Conservation (phyloP, 2,888 invertebrate genomes). For the Hirtodrosophila duncani region DNA sequence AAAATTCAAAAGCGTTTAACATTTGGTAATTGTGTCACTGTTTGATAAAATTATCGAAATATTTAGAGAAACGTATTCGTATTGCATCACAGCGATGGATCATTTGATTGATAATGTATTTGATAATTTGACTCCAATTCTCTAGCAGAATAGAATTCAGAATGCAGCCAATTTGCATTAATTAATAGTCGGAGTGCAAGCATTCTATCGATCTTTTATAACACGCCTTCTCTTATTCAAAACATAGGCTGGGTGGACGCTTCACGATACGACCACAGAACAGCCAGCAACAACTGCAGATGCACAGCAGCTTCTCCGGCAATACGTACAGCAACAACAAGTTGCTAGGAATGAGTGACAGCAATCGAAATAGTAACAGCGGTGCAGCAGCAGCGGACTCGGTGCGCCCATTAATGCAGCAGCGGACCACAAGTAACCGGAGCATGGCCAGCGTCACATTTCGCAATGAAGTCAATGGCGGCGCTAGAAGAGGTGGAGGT, state of each 20-base stretch:
- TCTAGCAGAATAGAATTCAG: too few species aligned
- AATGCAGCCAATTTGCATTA: conserved; percentile 38
- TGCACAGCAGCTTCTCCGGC: conserved; percentile 65
- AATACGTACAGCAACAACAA: conserved; percentile 57
- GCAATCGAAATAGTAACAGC: conserved; percentile 69
- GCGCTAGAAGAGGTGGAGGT: conserved; percentile 12
- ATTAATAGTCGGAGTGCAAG: conserved; percentile 18
- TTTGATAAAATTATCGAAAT: too few species aligned
- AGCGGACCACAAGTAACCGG: conserved; percentile 38
- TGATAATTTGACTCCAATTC: too few species aligned
- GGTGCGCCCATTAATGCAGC: conserved; percentile 45
- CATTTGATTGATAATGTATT: too few species aligned
- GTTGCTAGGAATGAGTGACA: conserved; percentile 57
- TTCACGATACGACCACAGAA: conserved; percentile 77
- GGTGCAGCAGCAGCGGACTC: conserved; percentile 36
- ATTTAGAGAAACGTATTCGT: too few species aligned
- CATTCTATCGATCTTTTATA: conserved; percentile 30
- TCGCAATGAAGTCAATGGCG: conserved; percentile 48
- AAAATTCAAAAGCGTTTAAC: too few species aligned
- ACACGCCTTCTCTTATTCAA: not conserved
- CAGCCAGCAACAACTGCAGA: conserved; percentile 75
- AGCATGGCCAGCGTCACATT: conserved; percentile 55
- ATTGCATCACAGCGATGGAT: too few species aligned
- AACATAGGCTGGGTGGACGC: conserved; percentile 75
- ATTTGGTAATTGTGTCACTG: too few species aligned